Conservation (phyloP, 2,888 invertebrate species). For the Caenorhabditis plicata region DNA sequence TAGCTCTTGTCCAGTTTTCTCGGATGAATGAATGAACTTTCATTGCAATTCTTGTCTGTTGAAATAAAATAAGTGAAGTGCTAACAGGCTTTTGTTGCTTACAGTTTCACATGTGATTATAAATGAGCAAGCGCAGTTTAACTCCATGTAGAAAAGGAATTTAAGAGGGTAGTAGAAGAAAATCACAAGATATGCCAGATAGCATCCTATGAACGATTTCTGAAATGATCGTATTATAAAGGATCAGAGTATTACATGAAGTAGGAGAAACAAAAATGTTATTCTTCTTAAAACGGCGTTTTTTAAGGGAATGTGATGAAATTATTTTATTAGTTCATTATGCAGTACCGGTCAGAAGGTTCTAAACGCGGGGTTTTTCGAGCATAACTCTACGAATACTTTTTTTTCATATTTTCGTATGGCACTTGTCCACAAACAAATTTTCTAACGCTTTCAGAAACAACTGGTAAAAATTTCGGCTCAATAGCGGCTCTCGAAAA, state of each 20-base stretch:
- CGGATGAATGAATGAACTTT: constrained; percentile 63
- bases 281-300: too few relatives aligned
- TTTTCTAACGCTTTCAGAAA: too few relatives aligned
- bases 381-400: too few relatives aligned
- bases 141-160: constrained; percentile 53
- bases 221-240: constrained; percentile 6
- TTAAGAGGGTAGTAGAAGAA: constrained; percentile 59
- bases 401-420: too few relatives aligned
- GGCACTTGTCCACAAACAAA: too few relatives aligned
- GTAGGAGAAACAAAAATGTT: background rate
- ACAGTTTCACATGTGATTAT: constrained; percentile 65
- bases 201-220: constrained; percentile 36
- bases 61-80: constrained; percentile 16
- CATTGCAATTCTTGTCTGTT: constrained; percentile 64
- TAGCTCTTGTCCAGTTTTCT: constrained; percentile 49
- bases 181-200: constrained; percentile 47
- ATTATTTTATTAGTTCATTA: too few relatives aligned
- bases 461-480: too few relatives aligned
- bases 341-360: too few relatives aligned
- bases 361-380: too few relatives aligned
- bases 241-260: background rate
- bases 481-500: too few relatives aligned
- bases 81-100: constrained; percentile 4
- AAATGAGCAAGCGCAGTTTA: constrained; percentile 63
- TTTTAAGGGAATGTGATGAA: too few relatives aligned